Percentiles rank a stretch among this genome's conserved stretches.
phyloP scores from a whole-genome alignment of 92 coral and sea anemone species.

The Meandrina meandrites region DNA sequence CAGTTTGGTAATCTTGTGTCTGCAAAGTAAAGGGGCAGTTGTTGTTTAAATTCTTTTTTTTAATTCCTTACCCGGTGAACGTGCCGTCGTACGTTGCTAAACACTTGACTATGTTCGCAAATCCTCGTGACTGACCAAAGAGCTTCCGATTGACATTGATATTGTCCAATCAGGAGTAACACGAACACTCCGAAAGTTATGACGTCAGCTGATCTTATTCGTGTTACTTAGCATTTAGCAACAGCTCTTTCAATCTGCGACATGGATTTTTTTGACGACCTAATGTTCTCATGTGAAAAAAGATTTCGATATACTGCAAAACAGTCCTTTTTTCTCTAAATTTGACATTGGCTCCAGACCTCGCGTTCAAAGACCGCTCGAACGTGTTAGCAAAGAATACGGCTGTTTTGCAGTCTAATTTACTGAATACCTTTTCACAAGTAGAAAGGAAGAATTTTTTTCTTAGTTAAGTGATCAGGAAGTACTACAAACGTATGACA shows the following conservation, averaged over 20 bases:
- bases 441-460: too few relatives aligned
- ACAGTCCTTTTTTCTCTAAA: too few relatives aligned
- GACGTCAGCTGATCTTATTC: neutral
- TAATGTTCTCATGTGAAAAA: too few relatives aligned
- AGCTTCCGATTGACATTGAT: neutral
- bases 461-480: too few relatives aligned
- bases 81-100: neutral
- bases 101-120: neutral
- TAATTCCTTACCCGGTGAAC: neutral
- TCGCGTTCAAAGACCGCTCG: too few relatives aligned
- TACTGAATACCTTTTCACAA: too few relatives aligned
- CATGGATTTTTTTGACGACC: too few relatives aligned
- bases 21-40: neutral
- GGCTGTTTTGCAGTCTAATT: too few relatives aligned
- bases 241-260: neutral
- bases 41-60: neutral
- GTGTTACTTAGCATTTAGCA: neutral
- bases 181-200: neutral
- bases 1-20: slow-evolving; percentile 37
- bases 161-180: neutral
- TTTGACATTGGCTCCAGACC: too few relatives aligned
- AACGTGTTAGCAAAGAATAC: too few relatives aligned
- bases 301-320: too few relatives aligned
- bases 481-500: too few relatives aligned
- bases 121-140: neutral